Evolutionary conservation across 2,888 invertebrate genomes (phyloP), one percentile per base, ranked within the genome.

Genomic region (Portevinia maculata): DNA sequence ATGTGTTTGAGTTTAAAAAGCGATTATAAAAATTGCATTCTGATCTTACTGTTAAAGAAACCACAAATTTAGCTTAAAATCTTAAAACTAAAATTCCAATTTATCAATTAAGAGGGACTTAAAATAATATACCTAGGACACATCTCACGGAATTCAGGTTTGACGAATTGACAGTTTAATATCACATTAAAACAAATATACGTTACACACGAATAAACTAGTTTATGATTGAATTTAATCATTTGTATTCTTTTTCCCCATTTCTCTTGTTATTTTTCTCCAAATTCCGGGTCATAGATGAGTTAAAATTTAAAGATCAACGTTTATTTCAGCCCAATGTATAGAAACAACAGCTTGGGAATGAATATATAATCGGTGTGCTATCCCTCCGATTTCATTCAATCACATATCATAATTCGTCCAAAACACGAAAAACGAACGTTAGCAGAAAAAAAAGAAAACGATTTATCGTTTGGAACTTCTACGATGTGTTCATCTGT

Each of bases 341-440:
- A 44, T 1, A 6, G 6, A 17, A 17, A 21, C 34, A 55, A 5
- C 50, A 39, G 41, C 46, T 64, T 48, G 28, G n/a, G 24, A n/a
- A 53, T 28, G n/a, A 62, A 46, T 41, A 73, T 55, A 53, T 41
- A 37, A 69, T 60, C 37, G 19, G 55, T 48, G 39, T 74, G 50
- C 57, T 76, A 60, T 53, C 76, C 46, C 59, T 50, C 62, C 19
- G 60, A 53, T 65, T 76, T 70, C 60, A 71, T 65, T 76, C 81
- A 83, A 65, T 79, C 74, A 79, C 65, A 71, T 48, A 46, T 76
- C 59, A 59, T 76, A 75, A 74, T 79, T 69, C 53, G 59, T 70
- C 41, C 46, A 15, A 39, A 59, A 48, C 79, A 79, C 79, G 75
- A 62, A 62, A 74, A 69, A 53, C 62, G 41, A 52, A 79, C 67